Evolutionary conservation across 2,113 vertebrate species (phyloP).

Genomic region (Crotalus viridis): DNA sequence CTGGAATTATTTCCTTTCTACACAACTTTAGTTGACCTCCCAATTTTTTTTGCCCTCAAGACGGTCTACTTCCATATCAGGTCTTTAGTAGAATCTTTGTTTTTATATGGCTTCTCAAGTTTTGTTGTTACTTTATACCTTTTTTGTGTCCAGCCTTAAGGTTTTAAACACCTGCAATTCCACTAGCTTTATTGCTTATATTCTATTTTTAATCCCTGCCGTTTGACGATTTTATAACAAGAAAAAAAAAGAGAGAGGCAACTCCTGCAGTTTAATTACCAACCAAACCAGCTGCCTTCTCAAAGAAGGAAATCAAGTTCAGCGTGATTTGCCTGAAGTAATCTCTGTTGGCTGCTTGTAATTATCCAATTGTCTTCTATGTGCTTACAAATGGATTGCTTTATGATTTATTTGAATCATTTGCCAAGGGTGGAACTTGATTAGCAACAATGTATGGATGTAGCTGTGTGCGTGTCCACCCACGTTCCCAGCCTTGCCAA

Average conservation of each 20-base stretch:
- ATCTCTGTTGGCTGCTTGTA: constrained; percentile 4
- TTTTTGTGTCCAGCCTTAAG: neutral
- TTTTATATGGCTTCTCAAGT: neutral
- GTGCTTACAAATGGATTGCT: constrained; percentile 16
- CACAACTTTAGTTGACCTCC: neutral
- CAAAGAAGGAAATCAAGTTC: constrained; percentile 20
- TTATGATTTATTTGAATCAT: constrained; percentile 15
- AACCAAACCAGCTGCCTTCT: constrained; percentile 6
- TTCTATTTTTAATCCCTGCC: neutral
- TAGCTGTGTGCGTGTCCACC: neutral
- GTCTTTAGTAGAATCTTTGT: neutral
- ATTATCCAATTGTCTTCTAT: constrained; percentile 27
- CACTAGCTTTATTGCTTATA: neutral
- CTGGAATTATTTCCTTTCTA: neutral
- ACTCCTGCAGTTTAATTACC: neutral
- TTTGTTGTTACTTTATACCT: neutral
- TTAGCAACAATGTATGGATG: neutral
- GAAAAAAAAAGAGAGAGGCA: neutral
- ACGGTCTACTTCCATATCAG: neutral
- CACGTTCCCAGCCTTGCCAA: neutral
- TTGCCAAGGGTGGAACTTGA: constrained; percentile 15
- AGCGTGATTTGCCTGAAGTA: constrained; percentile 4
- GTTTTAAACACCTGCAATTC: neutral
- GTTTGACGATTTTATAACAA: neutral
- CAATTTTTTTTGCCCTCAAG: neutral